phyloP scores from a whole-genome alignment of 2,797 vertebrate species.

The Hephaestus fuliginosus region DNA sequence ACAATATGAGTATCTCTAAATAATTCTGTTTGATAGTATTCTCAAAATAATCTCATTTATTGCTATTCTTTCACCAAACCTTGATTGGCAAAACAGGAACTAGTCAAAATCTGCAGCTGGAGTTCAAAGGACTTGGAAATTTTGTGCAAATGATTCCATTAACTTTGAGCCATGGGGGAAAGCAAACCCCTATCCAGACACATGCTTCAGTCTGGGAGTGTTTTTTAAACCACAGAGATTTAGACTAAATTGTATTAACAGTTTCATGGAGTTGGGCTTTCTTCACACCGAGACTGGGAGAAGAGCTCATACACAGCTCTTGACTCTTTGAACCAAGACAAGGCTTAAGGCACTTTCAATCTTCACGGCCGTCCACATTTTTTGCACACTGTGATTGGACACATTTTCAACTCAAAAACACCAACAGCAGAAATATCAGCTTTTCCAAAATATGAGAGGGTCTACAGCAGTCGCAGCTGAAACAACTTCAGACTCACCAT shows the following conservation, averaged over 20 bases:
- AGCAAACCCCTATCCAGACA: conserved; percentile 38
- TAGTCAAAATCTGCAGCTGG: conserved; percentile 14
- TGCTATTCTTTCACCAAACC: conserved; percentile 32
- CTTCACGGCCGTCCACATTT: conserved; percentile 57
- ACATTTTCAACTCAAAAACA: conserved; percentile 51
- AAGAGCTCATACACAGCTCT: conserved; percentile 49
- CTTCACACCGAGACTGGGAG: conserved; percentile 30
- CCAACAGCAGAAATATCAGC: conserved; percentile 43
- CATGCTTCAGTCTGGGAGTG: conserved; percentile 4
- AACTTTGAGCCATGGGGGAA: conserved; percentile 49
- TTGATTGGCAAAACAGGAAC: conserved; percentile 14
- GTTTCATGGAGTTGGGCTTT: conserved; percentile 62
- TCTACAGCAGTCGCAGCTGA: conserved; percentile 15
- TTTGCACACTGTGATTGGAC: conserved; percentile 48
- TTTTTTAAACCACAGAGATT: conserved; percentile 50
- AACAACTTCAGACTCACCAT: conserved; percentile 90
- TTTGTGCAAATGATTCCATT: conserved; percentile 64
- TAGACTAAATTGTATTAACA: conserved; percentile 64
- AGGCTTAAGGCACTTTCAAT: conserved; percentile 68
- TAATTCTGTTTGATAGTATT: too few species aligned
- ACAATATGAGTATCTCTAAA: too few species aligned
- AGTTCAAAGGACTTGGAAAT: conserved; percentile 48
- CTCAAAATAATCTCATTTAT: neutral
- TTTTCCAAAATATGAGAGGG: conserved; percentile 31
- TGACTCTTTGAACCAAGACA: conserved; percentile 65